These are phyloP conservation scores for Oeneis ivallda DNA, from an alignment of 2,888 invertebrate species.

Conservation along the genomic window DNA sequence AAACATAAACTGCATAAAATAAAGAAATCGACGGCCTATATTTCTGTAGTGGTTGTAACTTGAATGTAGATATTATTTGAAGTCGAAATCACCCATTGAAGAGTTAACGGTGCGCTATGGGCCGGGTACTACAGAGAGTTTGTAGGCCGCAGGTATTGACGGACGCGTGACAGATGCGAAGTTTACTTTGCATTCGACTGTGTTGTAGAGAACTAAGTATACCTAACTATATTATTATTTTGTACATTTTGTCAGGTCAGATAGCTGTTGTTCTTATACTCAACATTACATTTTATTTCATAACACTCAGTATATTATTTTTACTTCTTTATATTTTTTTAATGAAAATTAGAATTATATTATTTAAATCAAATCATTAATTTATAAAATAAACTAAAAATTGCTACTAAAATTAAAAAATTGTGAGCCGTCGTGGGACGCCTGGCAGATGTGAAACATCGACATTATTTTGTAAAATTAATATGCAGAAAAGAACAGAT, in stretches of 20 bases:
- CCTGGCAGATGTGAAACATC: too few relatives aligned
- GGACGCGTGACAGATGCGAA: slow-evolving; percentile 19
- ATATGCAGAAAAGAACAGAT: too few relatives aligned
- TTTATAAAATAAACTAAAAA: too few relatives aligned
- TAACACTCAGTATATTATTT: too few relatives aligned
- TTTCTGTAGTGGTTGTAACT: slow-evolving; percentile 23
- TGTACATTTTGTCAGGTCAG: slow-evolving; percentile 10
- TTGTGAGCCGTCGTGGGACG: too few relatives aligned
- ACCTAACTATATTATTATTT: not conserved
- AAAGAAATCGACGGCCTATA: slow-evolving; percentile 5
- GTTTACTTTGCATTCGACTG: slow-evolving; percentile 21
- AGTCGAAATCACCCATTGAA: slow-evolving; percentile 28
- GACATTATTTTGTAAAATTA: too few relatives aligned
- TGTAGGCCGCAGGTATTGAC: slow-evolving; percentile 31
- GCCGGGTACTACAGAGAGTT: slow-evolving; percentile 26
- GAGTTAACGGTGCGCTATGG: slow-evolving; percentile 29
- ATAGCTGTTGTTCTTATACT: slow-evolving; percentile 5
- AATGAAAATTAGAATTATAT: too few relatives aligned
- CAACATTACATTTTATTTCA: too few relatives aligned
- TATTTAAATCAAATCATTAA: too few relatives aligned
- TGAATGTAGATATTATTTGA: slow-evolving; percentile 19
- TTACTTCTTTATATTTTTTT: too few relatives aligned
- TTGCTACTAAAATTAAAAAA: too few relatives aligned
- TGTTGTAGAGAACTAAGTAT: slow-evolving; percentile 16
- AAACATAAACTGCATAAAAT: not conserved